Conservation (phyloP, 1,140 invertebrate genomes). For the Copidosoma floridanum region DNA sequence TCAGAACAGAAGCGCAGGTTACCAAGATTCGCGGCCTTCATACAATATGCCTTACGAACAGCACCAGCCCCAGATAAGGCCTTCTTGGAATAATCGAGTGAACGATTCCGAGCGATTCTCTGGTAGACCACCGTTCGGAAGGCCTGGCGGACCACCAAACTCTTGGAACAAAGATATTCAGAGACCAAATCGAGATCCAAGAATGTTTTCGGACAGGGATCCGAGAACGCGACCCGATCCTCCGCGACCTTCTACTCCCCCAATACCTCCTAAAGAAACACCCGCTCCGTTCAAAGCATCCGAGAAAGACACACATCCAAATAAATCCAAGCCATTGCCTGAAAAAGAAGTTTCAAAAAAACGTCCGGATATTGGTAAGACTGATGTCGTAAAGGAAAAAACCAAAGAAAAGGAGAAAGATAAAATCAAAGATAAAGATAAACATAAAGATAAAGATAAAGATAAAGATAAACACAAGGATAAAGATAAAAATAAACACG, state of each 20-base stretch:
- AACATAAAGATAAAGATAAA: slow-evolving; percentile 1
- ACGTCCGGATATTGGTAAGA: neutral
- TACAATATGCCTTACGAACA: slow-evolving; percentile 5
- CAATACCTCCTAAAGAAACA: neutral
- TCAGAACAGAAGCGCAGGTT: neutral
- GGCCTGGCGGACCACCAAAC: slow-evolving; percentile 1
- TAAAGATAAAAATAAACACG: slow-evolving; percentile 6
- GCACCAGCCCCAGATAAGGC: too few species aligned
- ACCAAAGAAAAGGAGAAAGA: neutral
- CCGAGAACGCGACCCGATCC: neutral
- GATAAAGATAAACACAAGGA: neutral
- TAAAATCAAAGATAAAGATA: neutral
- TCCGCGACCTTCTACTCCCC: neutral
- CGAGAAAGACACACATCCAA: too few species aligned
- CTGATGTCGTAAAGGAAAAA: neutral
- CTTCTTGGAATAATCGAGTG: too few species aligned
- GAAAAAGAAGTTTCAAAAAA: slow-evolving; percentile 15
- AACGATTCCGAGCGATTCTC: neutral
- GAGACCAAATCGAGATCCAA: neutral
- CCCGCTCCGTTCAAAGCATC: too few species aligned
- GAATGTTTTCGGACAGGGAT: neutral
- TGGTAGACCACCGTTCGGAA: neutral
- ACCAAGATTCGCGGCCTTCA: neutral
- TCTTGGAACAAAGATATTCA: slow-evolving; percentile 13
- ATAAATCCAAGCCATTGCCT: slow-evolving; percentile 8